phyloP scores from a whole-genome alignment of 2,888 invertebrate genomes.

The Teinopalpus imperialis region DNA sequence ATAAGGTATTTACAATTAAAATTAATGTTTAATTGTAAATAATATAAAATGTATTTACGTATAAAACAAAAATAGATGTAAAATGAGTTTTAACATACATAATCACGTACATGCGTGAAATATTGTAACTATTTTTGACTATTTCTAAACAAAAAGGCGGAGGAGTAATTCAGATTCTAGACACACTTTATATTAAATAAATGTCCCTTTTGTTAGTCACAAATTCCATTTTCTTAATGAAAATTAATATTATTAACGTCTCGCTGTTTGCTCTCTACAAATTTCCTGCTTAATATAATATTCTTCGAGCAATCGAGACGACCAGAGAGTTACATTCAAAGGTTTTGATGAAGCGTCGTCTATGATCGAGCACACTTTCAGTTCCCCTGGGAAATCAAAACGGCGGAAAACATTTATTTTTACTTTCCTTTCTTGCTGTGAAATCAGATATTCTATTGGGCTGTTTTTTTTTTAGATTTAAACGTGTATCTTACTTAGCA shows the following conservation, averaged over 20 bases:
- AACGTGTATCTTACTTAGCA: too few relatives aligned
- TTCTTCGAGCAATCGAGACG: conserved; percentile 48
- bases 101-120: too few relatives aligned
- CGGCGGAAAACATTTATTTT: conserved; percentile 4
- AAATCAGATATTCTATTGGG: neutral
- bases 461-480: neutral
- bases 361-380: conserved; percentile 16
- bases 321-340: conserved; percentile 46
- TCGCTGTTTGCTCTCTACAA: conserved; percentile 8
- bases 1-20: too few relatives aligned
- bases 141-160: too few relatives aligned
- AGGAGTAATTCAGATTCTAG: too few relatives aligned
- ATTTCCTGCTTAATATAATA: conserved; percentile 3
- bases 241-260: conserved; percentile 1
- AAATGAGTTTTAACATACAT: too few relatives aligned
- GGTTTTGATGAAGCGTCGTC: conserved; percentile 30
- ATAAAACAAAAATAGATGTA: too few relatives aligned
- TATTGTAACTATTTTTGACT: too few relatives aligned
- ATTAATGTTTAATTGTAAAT: too few relatives aligned
- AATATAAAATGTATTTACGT: too few relatives aligned
- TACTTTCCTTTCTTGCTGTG: neutral
- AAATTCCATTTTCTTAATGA: conserved; percentile 6
- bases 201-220: too few relatives aligned
- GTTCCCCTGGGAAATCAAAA: conserved; percentile 11
- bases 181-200: too few relatives aligned